Conservation (phyloP, 1,140 invertebrate species). For the Alviniconcha marisindica region DNA sequence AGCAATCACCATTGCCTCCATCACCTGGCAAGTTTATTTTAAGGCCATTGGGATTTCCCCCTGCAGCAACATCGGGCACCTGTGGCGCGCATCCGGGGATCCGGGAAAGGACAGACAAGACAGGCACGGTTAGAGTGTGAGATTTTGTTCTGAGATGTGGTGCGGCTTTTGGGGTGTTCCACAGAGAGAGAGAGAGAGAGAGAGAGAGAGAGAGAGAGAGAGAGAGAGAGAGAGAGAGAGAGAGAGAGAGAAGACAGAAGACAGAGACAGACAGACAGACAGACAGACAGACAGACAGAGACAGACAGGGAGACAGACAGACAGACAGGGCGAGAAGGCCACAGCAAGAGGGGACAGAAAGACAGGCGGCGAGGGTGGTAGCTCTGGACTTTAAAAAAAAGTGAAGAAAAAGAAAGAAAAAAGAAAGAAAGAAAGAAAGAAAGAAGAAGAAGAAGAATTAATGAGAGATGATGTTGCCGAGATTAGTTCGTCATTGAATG, state of each 20-base stretch:
- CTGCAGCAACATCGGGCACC: too few relatives aligned
- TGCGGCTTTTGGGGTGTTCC: too few relatives aligned
- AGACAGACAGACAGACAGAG: neutral
- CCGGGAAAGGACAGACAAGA: too few relatives aligned
- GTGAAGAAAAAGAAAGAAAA: neutral
- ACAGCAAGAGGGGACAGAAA: neutral
- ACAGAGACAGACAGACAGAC: neutral
- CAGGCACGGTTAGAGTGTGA: too few relatives aligned
- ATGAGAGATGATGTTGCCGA: too few relatives aligned
- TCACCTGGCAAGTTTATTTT: too few relatives aligned
- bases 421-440: neutral
- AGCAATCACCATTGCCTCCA: too few relatives aligned
- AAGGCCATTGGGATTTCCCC: too few relatives aligned
- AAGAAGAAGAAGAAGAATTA: neutral
- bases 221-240: constrained; percentile 1
- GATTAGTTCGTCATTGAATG: too few relatives aligned
- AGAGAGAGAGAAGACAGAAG: neutral
- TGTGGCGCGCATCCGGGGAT: too few relatives aligned
- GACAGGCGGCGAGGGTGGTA: neutral
- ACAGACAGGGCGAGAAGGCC: neutral
- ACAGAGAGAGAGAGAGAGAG: neutral
- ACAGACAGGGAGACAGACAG: neutral
- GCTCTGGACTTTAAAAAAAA: neutral
- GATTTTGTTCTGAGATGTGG: too few relatives aligned
- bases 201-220: constrained; percentile 1